These are phyloP conservation scores for Lophius piscatorius DNA, from an alignment of 2,113 vertebrate species.

Conservation along the genomic window DNA sequence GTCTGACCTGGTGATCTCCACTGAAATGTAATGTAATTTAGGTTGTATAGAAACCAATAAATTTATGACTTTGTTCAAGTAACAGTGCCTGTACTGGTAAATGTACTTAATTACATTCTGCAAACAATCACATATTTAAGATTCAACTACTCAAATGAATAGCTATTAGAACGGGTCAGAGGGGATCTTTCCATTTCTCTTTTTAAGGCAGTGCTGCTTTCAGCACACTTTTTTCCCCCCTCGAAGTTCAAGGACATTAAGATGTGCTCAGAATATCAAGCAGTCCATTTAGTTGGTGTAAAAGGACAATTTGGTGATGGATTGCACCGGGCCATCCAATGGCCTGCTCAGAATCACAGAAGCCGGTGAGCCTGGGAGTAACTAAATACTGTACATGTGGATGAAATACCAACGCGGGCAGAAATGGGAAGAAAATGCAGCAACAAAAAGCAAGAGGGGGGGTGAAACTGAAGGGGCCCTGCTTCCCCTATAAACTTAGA, in stretches of 20 bases:
- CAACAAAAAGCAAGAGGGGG: conserved; percentile 21
- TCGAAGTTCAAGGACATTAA: conserved; percentile 75
- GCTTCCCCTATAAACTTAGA: conserved; percentile 66
- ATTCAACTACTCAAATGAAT: conserved; percentile 1
- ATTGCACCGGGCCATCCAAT: conserved; percentile 30
- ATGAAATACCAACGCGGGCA: conserved; percentile 63
- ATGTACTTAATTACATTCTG: not conserved
- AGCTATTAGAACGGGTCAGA: conserved; percentile 11
- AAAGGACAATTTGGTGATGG: conserved; percentile 63
- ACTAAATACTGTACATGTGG: conserved; percentile 49
- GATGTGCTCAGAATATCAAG: conserved; percentile 84
- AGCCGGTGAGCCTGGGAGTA: conserved; percentile 22
- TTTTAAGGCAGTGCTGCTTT: conserved; percentile 61
- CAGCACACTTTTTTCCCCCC: conserved; percentile 55
- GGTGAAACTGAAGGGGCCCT: conserved; percentile 64
- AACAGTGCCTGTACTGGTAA: not conserved
- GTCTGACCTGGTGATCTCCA: too few species aligned
- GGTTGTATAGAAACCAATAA: not conserved
- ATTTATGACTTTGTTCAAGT: not conserved
- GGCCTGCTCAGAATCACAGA: conserved; percentile 35
- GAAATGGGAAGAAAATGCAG: conserved; percentile 54
- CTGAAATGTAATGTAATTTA: not conserved
- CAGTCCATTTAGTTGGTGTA: conserved; percentile 63
- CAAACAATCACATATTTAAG: not conserved
- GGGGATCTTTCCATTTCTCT: conserved; percentile 56